Percentiles rank a stretch among this genome's conserved stretches.
These are phyloP conservation scores for Gadopsis marmoratus DNA, from an alignment of 2,797 vertebrate genomes.

Conservation along the genomic window DNA sequence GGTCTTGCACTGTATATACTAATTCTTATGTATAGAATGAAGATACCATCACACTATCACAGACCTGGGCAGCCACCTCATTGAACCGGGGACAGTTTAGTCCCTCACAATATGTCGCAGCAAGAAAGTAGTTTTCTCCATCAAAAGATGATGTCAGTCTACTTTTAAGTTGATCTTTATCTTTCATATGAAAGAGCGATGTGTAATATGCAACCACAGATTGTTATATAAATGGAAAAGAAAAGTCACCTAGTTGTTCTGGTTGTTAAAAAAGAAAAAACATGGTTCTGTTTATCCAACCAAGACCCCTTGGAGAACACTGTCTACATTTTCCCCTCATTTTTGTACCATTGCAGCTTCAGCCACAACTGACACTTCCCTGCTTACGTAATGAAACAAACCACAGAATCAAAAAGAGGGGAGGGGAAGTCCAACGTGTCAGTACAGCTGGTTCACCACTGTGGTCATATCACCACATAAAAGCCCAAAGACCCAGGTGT, in stretches of 20 bases:
- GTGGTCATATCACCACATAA: conserved; percentile 62
- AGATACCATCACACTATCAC: too few species aligned
- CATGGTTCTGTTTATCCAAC: conserved; percentile 7
- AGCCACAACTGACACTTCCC: conserved; percentile 64
- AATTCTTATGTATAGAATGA: too few species aligned
- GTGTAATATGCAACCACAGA: conserved; percentile 6
- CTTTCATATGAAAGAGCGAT: not conserved
- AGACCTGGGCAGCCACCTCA: too few species aligned
- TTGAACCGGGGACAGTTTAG: too few species aligned
- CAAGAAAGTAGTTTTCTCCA: not conserved
- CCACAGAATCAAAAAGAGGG: conserved; percentile 44
- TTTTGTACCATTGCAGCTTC: conserved; percentile 49
- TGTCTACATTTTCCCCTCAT: conserved; percentile 44
- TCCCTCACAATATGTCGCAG: too few species aligned
- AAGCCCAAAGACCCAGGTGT: conserved; percentile 69
- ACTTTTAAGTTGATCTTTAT: not conserved
- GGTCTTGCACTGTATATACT: too few species aligned
- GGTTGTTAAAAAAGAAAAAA: conserved; percentile 38
- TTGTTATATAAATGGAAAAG: not conserved
- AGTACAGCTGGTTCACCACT: conserved; percentile 56
- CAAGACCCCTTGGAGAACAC: conserved; percentile 21
- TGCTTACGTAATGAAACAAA: conserved; percentile 63
- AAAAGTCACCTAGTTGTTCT: conserved; percentile 9
- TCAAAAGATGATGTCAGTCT: not conserved
- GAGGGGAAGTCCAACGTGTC: conserved; percentile 55